These are phyloP conservation scores for Hystrix cristata DNA, from an alignment of 2,113 vertebrate genomes.

Conservation along the genomic window DNA sequence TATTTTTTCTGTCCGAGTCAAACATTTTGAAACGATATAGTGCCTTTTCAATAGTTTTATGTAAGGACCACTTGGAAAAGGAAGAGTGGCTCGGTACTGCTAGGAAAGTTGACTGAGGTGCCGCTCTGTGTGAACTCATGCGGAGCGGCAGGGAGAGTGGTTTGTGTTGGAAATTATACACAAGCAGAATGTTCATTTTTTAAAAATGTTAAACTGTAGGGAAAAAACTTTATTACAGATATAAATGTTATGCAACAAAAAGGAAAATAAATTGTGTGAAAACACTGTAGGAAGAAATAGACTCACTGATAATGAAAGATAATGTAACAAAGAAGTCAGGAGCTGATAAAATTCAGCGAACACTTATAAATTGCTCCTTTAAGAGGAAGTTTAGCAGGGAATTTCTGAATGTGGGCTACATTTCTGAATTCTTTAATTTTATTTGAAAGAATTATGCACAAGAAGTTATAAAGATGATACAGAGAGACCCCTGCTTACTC, in stretches of 20 bases:
- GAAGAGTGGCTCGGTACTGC: background rate
- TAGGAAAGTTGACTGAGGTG: background rate
- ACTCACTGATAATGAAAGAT: background rate
- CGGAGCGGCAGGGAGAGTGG: background rate
- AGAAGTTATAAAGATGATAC: background rate
- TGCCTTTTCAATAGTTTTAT: background rate
- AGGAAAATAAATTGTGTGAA: background rate
- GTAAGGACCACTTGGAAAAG: background rate
- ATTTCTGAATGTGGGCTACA: background rate
- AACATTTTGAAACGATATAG: background rate
- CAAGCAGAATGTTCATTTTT: background rate
- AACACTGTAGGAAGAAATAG: background rate
- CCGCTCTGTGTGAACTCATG: background rate
- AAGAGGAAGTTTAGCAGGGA: background rate
- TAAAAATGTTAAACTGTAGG: background rate
- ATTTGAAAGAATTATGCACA: background rate
- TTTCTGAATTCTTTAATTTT: background rate
- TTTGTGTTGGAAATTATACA: background rate
- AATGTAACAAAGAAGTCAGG: background rate
- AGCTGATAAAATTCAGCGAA: background rate
- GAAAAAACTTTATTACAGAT: background rate
- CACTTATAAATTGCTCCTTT: background rate
- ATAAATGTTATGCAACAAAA: background rate
- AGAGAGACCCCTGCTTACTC: background rate
- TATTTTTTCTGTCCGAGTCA: background rate